Evolutionary conservation across 2,888 invertebrate species (phyloP), one percentile per base, ranked within the genome.

Genomic region (Lasius platythorax): DNA sequence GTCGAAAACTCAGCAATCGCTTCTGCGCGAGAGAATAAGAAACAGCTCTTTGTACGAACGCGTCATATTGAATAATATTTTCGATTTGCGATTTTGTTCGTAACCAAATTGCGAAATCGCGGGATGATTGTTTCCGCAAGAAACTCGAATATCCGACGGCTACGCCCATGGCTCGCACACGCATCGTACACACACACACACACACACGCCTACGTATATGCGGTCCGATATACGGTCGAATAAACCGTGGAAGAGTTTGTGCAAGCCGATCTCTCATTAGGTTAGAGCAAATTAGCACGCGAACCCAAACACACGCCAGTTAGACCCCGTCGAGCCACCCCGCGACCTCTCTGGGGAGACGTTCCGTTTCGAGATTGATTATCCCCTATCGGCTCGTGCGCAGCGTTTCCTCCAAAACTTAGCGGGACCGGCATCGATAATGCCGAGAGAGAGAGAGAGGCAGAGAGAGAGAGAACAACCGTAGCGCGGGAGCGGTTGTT

Each of bases 261-360:
- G 82, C 84, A 82, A 90, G 86, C 82, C 83, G 83, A 84, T 86
- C 87, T 91, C 93, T 94, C 93, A 93, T 93, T 93, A 93, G 91
- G 91, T 93, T 92, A 91, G 93, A 91, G 92, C 92, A 93, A 94
- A 94, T 94, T 94, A 94, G 93, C 93, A 90, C 91, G 92, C 91
- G 83, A 92, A 91, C 89, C 91, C 90, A 92, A 92, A 94, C 92
- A 93, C 91, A 85, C 87, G 83, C 86, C 56, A 50, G 66, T 82
- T 46, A 63, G 56, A 50, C 58, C 40, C 58, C 74, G 68, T 73
- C 85, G 87, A 86, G 56, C 66, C 75, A 33, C 43, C 61, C 58
- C 33, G 33, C 85, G 58, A 66, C 85, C 87, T 90, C 93, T 89
- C 93, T 68, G 68, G 91, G 91, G 93, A 89, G 87, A 90, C 92